These are phyloP conservation scores for Mesorhabditis belari DNA, from an alignment of 2,888 invertebrate genomes.

Conservation along the genomic window DNA sequence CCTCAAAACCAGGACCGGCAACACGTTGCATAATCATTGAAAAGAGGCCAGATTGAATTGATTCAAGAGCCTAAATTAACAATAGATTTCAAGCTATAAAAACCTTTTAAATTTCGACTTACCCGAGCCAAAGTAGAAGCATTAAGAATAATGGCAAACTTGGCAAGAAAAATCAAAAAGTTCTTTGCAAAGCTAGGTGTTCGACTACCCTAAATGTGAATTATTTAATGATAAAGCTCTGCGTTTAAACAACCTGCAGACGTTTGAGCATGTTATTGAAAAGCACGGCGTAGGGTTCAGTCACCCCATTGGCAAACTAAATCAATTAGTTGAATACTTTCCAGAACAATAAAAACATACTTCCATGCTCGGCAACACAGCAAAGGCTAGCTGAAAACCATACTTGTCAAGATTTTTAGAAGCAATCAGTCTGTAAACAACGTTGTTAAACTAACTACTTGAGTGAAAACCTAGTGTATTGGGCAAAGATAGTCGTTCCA, in stretches of 20 bases:
- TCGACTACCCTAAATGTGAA: conserved; percentile 74
- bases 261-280: not conserved
- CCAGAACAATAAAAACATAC: not conserved
- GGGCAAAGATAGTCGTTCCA: conserved; percentile 1
- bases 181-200: conserved; percentile 86
- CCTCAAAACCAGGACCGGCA: conserved; percentile 7
- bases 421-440: conserved; percentile 72
- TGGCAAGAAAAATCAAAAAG: conserved; percentile 80
- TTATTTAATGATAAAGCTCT: not conserved
- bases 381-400: conserved; percentile 83
- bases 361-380: conserved; percentile 62
- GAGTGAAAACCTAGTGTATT: conserved; percentile 4
- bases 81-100: not conserved
- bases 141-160: conserved; percentile 76
- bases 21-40: conserved; percentile 82
- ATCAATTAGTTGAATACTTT: not conserved
- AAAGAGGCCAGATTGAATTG: conserved; percentile 70
- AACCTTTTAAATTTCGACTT: conserved; percentile 63
- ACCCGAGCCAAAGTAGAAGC: conserved; percentile 69
- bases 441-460: conserved; percentile 51
- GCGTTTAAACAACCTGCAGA: not conserved
- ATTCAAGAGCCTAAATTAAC: conserved; percentile 24
- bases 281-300: not conserved
- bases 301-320: not conserved
- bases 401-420: conserved; percentile 92